A percentile compares a stretch with the other conserved stretches of the same genome.
Conservation (phyloP, 2,888 invertebrate species). For the Bellardia bayeri region DNA sequence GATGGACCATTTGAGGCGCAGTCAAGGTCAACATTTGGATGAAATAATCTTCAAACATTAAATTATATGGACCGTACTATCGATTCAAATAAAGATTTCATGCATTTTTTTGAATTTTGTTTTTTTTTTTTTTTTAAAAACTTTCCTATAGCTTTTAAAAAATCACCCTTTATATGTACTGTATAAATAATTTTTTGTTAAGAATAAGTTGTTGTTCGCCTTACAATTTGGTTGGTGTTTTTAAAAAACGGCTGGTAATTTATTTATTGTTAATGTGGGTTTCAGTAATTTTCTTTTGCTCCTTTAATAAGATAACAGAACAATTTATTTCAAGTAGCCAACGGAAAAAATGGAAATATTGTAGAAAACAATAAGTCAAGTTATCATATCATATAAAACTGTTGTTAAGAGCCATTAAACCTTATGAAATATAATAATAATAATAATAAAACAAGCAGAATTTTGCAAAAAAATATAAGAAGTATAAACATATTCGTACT, state of each 20-base stretch:
- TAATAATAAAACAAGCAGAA: neutral
- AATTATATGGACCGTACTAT: no score
- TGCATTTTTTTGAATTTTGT: no score
- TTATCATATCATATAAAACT: neutral
- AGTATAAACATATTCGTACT: neutral
- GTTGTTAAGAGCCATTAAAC: neutral
- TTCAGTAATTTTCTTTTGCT: neutral
- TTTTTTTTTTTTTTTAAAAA: no score
- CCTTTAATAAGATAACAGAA: neutral
- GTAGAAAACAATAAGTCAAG: neutral
- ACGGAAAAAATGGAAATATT: neutral
- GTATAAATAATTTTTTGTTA: neutral
- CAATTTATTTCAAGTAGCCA: constrained; percentile 13
- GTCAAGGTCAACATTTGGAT: no score
- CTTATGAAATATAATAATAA: neutral
- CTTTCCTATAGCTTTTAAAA: no score
- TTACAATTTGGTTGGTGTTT: neutral
- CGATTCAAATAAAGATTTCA: no score
- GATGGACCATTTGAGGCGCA: no score
- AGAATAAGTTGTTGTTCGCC: neutral
- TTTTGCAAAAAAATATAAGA: neutral
- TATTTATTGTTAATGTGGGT: neutral
- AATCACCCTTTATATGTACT: no score
- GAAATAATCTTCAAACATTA: no score
- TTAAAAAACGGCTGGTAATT: neutral